Conservation (phyloP, 1,140 invertebrate species). For the Oncopodura yosiiana region DNA sequence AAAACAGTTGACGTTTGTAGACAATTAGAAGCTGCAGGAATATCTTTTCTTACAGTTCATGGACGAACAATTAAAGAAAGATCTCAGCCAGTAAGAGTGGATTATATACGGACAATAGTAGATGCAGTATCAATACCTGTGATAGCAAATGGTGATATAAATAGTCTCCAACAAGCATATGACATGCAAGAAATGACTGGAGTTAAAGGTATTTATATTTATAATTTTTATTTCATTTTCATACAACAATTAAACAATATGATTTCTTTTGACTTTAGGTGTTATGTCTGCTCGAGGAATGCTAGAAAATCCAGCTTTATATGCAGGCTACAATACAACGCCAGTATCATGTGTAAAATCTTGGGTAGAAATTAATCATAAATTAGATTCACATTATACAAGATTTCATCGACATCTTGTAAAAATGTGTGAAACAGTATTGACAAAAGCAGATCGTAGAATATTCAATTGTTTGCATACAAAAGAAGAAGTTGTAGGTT, state of each 20-base stretch:
- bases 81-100: constrained; percentile 61
- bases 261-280: constrained; percentile 44
- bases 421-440: constrained; percentile 60
- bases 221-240: not conserved
- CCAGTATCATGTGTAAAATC: constrained; percentile 67
- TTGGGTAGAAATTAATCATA: constrained; percentile 67
- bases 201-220: constrained; percentile 56
- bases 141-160: constrained; percentile 68
- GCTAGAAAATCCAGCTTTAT: constrained; percentile 82
- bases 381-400: constrained; percentile 56
- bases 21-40: constrained; percentile 70
- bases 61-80: constrained; percentile 74
- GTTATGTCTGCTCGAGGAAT: constrained; percentile 83
- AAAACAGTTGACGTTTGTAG: constrained; percentile 61
- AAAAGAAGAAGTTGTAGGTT: constrained; percentile 58
- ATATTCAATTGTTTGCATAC: constrained; percentile 59
- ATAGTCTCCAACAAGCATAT: constrained; percentile 54
- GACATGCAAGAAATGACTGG: constrained; percentile 54
- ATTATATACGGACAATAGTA: constrained; percentile 61
- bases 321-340: constrained; percentile 56
- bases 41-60: constrained; percentile 81
- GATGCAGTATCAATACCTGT: constrained; percentile 65
- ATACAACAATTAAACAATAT: constrained; percentile 1
- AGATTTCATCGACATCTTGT: constrained; percentile 87
- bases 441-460: constrained; percentile 42